A percentile compares a stretch with the other conserved stretches of the same genome.
Conservation (phyloP, 2,888 invertebrate genomes). For the Ptychoptera contaminata region DNA sequence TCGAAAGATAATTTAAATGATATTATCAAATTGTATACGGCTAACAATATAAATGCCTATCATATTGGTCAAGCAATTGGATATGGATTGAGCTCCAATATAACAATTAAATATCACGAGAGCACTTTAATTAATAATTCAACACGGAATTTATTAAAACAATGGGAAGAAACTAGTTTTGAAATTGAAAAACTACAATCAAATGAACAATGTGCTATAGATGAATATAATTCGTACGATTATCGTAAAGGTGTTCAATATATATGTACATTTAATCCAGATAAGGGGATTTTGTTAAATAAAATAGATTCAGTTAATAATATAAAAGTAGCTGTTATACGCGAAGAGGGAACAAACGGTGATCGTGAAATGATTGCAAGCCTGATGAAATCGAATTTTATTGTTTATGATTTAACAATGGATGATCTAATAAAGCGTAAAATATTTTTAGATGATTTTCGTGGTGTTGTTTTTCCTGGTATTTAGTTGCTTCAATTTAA, state of each 20-base stretch:
- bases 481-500: too few relatives aligned
- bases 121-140: constrained; percentile 38
- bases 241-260: constrained; percentile 57
- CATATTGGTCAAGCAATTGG: constrained; percentile 50
- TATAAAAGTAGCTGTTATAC: constrained; percentile 70
- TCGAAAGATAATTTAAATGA: constrained; percentile 35
- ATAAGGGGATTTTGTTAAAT: constrained; percentile 25
- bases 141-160: constrained; percentile 52
- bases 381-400: constrained; percentile 71
- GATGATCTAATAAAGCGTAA: constrained; percentile 63
- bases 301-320: constrained; percentile 31
- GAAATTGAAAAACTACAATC: constrained; percentile 75
- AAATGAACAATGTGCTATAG: constrained; percentile 56
- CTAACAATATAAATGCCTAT: constrained; percentile 43
- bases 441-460: constrained; percentile 61
- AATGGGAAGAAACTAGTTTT: constrained; percentile 95
- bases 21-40: constrained; percentile 44
- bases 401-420: constrained; percentile 91
- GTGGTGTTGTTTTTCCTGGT: constrained; percentile 81
- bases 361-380: constrained; percentile 96
- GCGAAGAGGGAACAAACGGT: constrained; percentile 91
- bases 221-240: constrained; percentile 59
- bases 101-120: constrained; percentile 15
- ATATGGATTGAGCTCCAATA: constrained; percentile 41
- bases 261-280: constrained; percentile 52